phyloP scores from a whole-genome alignment of 2,797 vertebrate species.

The Xyrichtys novacula region DNA sequence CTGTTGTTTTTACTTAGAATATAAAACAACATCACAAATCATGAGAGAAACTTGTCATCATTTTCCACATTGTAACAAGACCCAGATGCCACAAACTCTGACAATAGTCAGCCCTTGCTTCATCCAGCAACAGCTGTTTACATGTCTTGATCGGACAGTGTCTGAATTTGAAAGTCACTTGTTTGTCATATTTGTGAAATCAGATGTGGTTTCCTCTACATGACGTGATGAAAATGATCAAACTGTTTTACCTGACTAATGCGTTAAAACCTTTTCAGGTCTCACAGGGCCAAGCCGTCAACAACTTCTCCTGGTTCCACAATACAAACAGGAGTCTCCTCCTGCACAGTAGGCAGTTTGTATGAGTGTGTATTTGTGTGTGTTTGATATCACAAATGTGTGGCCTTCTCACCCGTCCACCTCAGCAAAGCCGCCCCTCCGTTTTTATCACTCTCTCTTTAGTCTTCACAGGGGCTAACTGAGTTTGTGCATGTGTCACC shows the following conservation, averaged over 20 bases:
- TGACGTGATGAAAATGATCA: slow-evolving; percentile 25
- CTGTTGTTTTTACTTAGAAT: neutral
- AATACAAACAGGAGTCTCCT: slow-evolving; percentile 62
- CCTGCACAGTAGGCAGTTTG: slow-evolving; percentile 71
- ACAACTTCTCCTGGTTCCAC: slow-evolving; percentile 57
- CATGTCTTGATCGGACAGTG: slow-evolving; percentile 6
- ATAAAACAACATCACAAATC: neutral
- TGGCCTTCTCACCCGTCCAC: slow-evolving; percentile 20
- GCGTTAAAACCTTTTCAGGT: slow-evolving; percentile 71
- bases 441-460: slow-evolving; percentile 54
- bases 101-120: neutral
- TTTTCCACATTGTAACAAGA: neutral
- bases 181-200: slow-evolving; percentile 6
- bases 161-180: slow-evolving; percentile 3
- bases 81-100: neutral
- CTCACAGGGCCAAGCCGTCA: slow-evolving; percentile 55
- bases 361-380: slow-evolving; percentile 46
- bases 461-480: slow-evolving; percentile 42
- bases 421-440: slow-evolving; percentile 18
- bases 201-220: slow-evolving; percentile 1
- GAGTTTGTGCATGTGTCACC: slow-evolving; percentile 68
- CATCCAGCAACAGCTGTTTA: neutral
- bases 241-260: slow-evolving; percentile 60
- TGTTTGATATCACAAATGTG: slow-evolving; percentile 45
- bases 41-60: neutral